Conservation (phyloP, 2,888 invertebrate genomes). For the Gortyna flavago region DNA sequence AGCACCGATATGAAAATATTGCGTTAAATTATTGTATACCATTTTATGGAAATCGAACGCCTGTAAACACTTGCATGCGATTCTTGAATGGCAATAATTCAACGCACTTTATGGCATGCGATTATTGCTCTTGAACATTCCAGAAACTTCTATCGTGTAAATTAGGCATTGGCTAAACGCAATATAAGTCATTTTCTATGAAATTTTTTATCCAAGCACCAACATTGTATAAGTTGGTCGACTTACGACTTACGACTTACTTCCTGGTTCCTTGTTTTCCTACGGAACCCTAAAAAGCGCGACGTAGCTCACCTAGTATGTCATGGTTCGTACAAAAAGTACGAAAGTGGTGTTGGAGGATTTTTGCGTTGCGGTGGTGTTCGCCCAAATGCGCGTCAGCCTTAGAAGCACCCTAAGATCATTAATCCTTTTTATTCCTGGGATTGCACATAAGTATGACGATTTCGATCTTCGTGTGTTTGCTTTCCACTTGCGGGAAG, state of each 20-base stretch:
- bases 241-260: too few species aligned
- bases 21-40: neutral
- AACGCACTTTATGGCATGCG: neutral
- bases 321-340: neutral
- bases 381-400: neutral
- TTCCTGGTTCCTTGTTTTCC: neutral
- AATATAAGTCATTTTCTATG: too few species aligned
- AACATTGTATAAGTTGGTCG: too few species aligned
- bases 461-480: constrained; percentile 83
- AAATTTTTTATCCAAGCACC: too few species aligned
- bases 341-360: neutral
- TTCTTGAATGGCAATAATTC: neutral
- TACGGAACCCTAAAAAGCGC: neutral
- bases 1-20: neutral
- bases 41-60: neutral
- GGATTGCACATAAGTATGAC: constrained; percentile 84
- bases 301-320: neutral
- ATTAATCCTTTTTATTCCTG: constrained; percentile 65
- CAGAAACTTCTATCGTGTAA: neutral
- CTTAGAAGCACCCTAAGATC: neutral
- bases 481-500: constrained; percentile 79
- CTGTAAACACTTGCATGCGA: neutral
- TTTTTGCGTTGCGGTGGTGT: neutral
- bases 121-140: neutral
- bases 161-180: neutral